phyloP scores from a whole-genome alignment of 2,888 invertebrate genomes.

The Sturmia bella region DNA sequence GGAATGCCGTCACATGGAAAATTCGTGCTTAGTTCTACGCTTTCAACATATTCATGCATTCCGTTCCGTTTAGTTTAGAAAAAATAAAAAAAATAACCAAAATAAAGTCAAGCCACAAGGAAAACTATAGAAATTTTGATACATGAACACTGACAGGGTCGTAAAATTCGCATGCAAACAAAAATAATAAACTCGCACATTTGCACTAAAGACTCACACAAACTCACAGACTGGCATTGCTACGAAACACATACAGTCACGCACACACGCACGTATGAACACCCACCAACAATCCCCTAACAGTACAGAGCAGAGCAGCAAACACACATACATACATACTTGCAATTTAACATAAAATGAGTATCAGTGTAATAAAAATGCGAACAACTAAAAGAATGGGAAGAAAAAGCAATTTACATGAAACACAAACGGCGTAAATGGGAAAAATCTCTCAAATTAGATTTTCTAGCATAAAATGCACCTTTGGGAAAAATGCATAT shows the following conservation, averaged over 20 bases:
- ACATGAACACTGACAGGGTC: constrained; percentile 56
- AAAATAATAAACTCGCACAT: constrained; percentile 49
- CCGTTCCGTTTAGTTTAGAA: constrained; percentile 32
- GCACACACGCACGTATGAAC: neutral
- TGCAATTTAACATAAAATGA: constrained; percentile 38
- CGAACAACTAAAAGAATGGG: constrained; percentile 2
- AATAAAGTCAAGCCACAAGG: constrained; percentile 32
- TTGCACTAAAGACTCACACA: neutral
- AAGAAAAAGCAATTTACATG: constrained; percentile 63
- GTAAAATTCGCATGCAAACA: constrained; percentile 58
- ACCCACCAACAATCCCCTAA: neutral
- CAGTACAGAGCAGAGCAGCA: no score
- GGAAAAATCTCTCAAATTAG: constrained; percentile 79
- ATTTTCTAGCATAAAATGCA: constrained; percentile 80
- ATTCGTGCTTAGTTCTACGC: constrained; percentile 45
- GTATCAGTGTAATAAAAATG: constrained; percentile 11
- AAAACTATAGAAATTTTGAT: constrained; percentile 47
- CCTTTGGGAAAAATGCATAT: constrained; percentile 79
- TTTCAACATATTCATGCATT: constrained; percentile 42
- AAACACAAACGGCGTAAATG: constrained; percentile 66
- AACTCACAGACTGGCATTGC: neutral
- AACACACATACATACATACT: neutral
- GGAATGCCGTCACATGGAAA: constrained; percentile 44
- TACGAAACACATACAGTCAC: neutral
- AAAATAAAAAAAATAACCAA: neutral